Evolutionary conservation across 2,888 invertebrate genomes (phyloP).

Genomic region (Temnothorax rugatulus): DNA sequence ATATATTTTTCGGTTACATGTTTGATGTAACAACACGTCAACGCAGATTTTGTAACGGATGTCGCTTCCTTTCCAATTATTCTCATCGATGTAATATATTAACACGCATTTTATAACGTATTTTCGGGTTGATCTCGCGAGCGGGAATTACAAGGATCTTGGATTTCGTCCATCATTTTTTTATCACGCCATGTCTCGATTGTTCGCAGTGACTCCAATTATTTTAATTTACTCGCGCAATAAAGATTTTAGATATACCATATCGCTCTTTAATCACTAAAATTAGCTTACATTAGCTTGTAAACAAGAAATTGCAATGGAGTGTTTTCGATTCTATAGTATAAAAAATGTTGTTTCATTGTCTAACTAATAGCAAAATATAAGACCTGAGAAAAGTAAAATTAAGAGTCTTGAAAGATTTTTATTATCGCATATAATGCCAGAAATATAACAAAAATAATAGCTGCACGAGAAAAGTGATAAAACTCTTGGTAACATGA

Average conservation of each 20-base stretch:
- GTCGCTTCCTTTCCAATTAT: conserved; percentile 2
- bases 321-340: neutral
- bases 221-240: neutral
- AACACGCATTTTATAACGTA: neutral
- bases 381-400: neutral
- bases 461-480: neutral
- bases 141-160: neutral
- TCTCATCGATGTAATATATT: neutral
- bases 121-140: neutral
- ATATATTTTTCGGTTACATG: conserved; percentile 46
- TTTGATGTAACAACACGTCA: conserved; percentile 37
- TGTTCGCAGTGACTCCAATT: neutral
- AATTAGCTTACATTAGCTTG: neutral
- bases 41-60: conserved; percentile 25
- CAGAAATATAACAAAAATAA: neutral
- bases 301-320: neutral
- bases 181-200: neutral
- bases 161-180: neutral
- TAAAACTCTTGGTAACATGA: neutral
- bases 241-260: neutral
- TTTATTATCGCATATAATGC: neutral
- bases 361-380: neutral
- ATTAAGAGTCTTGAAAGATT: neutral
- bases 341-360: neutral
- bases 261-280: neutral